Base-by-base conservation (phyloP, 2,888 invertebrate genomes). In the Brenthis ino region DNA sequence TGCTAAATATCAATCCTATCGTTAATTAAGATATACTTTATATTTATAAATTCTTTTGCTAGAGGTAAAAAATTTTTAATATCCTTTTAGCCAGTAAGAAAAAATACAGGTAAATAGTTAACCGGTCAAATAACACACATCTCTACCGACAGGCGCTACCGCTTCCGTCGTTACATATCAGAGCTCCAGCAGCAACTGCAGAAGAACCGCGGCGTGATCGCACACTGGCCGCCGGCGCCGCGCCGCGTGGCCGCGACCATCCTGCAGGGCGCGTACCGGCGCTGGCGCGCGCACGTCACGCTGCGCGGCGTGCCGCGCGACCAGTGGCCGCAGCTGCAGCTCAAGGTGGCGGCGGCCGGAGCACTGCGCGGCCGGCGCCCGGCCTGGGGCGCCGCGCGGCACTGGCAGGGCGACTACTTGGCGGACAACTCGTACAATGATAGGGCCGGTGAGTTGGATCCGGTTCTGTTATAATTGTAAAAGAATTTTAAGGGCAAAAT, bases 251-350 rank as follows among this genome's bases (percentile, higher is more conserved):
- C 93, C 16, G 95, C 95, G 1, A 94, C 96, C 14, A 89, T 94
- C 2, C 85, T 94, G 24, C 88, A 96, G 71, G 94, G 93, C 66
- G 94, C 96, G 20, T 96, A 94, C 79, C 93, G 95, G 55, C 93
- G 95, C 75, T 99, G 99, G 99, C 93, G 98, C 68, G 98, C 98
- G 0, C 95, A 94, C 88, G 97, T 97, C 94, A 95, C 97, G 65
- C 94, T 99, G n/a, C 93, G 94, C 77, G 95, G 95, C 69, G 95
- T 98, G 74, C 98, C 97, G 1, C 91, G 94, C 68, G 94, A 94
- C 48, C 97, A 98, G 81, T 97, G 99, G 97, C 96, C 97, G 11
- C 96, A 98, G 85, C 94, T 99, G 28, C 87, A 88, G 84, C 79
- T 92, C 79, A 93, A 93, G 85, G 88, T 92, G 68, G 79, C 86